Conservation (phyloP, 2,797 vertebrate species). For the Anolis apletophallus region DNA sequence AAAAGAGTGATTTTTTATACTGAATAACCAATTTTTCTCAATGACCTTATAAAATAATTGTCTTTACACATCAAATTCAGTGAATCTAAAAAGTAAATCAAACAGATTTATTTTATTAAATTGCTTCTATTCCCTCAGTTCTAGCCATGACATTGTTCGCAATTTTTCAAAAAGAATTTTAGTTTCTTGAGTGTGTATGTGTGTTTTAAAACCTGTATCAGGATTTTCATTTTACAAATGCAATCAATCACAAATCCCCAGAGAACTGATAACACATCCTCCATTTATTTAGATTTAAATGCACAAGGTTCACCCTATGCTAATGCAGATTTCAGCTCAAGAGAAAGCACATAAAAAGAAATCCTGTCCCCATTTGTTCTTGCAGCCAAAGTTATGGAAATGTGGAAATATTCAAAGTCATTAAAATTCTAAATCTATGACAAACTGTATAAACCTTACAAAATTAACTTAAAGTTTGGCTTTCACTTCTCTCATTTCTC, state of each 20-base stretch:
- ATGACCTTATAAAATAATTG: constrained; percentile 30
- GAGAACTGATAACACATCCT: constrained; percentile 26
- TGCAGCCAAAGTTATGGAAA: constrained; percentile 17
- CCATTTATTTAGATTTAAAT: constrained; percentile 34
- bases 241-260: constrained; percentile 17
- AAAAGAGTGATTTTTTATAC: neutral
- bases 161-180: neutral
- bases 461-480: constrained; percentile 14
- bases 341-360: constrained; percentile 30
- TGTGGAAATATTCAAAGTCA: constrained; percentile 43
- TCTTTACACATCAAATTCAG: neutral
- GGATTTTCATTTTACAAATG: constrained; percentile 23
- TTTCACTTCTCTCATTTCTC: neutral
- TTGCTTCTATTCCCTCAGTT: neutral
- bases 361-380: constrained; percentile 25
- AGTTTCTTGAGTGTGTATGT: neutral
- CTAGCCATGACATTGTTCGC: neutral
- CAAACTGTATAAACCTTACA: constrained; percentile 26
- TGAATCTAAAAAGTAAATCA: constrained; percentile 15
- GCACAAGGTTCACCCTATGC: constrained; percentile 26
- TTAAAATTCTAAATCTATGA: constrained; percentile 22
- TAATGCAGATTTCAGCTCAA: constrained; percentile 25
- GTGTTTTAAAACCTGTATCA: constrained; percentile 5
- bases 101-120: neutral
- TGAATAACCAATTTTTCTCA: neutral